Evolutionary conservation across 2,888 invertebrate species (phyloP).

Genomic region (Ochlodes sylvanus): DNA sequence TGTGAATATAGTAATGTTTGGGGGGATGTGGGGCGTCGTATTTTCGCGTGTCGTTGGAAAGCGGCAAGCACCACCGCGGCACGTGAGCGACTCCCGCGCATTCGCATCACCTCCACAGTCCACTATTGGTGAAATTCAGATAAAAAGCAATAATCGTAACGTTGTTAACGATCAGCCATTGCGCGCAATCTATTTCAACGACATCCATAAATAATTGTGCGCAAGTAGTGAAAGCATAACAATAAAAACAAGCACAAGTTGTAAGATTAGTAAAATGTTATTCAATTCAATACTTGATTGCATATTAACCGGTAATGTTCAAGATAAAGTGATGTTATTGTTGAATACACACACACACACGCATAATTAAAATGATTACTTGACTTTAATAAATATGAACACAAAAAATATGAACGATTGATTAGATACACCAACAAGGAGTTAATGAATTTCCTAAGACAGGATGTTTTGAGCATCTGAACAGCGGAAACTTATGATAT

Average conservation of each 20-base stretch:
- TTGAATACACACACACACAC: background rate
- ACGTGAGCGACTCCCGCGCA: conserved; percentile 28
- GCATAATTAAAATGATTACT: too few species aligned
- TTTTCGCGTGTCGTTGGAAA: conserved; percentile 33
- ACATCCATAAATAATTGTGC: conserved; percentile 49
- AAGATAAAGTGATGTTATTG: background rate
- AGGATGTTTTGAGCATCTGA: too few species aligned
- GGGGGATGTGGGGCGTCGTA: conserved; percentile 13
- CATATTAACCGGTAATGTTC: background rate
- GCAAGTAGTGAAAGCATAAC: conserved; percentile 48
- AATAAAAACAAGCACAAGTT: conserved; percentile 39
- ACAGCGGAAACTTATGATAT: too few species aligned
- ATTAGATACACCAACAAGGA: too few species aligned
- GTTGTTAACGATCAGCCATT: conserved; percentile 52
- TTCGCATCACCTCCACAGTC: conserved; percentile 39
- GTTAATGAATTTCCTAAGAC: too few species aligned
- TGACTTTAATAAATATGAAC: too few species aligned
- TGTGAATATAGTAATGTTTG: conserved; percentile 18
- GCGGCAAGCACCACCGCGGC: conserved; percentile 16
- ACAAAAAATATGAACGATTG: too few species aligned
- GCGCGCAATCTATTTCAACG: conserved; percentile 51
- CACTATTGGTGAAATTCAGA: conserved; percentile 54
- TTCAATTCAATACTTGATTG: background rate
- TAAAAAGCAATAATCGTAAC: conserved; percentile 54
- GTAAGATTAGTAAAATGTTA: background rate